Evolutionary conservation across 1,140 invertebrate genomes (phyloP).

Genomic region (Aphidius gifuensis): DNA sequence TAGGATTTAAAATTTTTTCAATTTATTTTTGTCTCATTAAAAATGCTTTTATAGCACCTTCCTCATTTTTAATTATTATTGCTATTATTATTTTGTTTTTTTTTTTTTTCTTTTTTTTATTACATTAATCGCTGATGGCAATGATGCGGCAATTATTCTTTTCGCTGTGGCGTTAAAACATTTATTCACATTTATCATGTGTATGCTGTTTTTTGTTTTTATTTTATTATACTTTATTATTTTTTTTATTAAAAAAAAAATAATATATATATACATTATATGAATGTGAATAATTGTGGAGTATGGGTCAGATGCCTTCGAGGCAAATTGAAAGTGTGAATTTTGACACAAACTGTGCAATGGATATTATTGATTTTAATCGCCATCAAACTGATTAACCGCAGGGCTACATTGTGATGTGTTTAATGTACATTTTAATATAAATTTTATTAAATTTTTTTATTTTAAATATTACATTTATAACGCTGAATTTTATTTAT

Average conservation of each 20-base stretch:
- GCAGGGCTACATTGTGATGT: constrained; percentile 14
- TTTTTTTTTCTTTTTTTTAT: too few species aligned
- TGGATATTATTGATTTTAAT: constrained; percentile 22
- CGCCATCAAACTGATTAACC: constrained; percentile 24
- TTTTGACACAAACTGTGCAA: constrained; percentile 18
- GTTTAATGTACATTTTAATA: constrained; percentile 9
- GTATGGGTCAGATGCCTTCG: neutral
- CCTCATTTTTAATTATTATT: neutral
- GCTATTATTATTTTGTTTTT: neutral
- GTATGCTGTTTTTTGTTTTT: neutral
- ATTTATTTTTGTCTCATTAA: constrained; percentile 38
- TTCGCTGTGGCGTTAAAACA: constrained; percentile 11
- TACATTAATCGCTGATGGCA: constrained; percentile 9
- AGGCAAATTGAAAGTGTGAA: constrained; percentile 7
- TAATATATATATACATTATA: neutral
- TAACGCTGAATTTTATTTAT: neutral
- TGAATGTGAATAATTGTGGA: neutral
- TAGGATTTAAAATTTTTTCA: constrained; percentile 10
- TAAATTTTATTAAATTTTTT: neutral
- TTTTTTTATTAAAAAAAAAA: constrained; percentile 1
- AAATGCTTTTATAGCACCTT: constrained; percentile 30
- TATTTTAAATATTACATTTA: neutral
- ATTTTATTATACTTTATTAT: neutral
- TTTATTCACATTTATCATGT: constrained; percentile 15
- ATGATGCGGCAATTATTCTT: constrained; percentile 15